Base-by-base conservation (phyloP, 2,888 invertebrate genomes). In the Lacanobia oleracea region DNA sequence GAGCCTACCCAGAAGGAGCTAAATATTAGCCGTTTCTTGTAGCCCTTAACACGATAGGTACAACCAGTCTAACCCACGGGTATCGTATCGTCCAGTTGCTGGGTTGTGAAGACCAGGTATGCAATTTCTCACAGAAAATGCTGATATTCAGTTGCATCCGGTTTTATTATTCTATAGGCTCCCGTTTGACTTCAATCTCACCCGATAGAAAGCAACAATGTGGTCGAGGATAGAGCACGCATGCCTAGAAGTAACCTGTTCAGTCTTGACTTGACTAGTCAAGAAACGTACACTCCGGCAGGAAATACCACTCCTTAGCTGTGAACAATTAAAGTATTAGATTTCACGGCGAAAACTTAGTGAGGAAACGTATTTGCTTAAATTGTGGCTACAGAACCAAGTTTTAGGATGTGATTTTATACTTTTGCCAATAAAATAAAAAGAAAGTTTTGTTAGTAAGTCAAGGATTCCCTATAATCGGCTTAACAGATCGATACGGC, bases 381-480 rank as follows among this genome's bases (percentile, higher is more conserved):
- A 10, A 40, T 40, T 57, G 8, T 57, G 37, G 9, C n/a, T 8
- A 56, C 9, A 18, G 9, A 33, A 56, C 10, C 18, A 0, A 23
- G 18, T 33, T 54, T 45, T 21, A 75, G 10, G 6, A 33, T 64
- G 0, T 33, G 5, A 33, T 33, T 33, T 54, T 67, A 67, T 61
- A 67, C 21, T 40, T 77, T 27, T 27, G 8, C 12, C 45, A 48
- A 33, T n/a, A 54, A 48, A 76, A 62, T 43, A 23, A 21, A 45
- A 54, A 8, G 40, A 48, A 82, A 53, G 33, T 57, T 50, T 64
- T 65, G 27, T 68, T 18, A 33, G 12, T 66, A 43, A 51, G 21
- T 51, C 43, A 66, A 70, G 45, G 65, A 73, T 79, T 57, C 59
- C 51, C 57, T 27, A 27, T 77, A 82, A 74, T 79, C 66, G 51